Conservation (phyloP, 2,888 invertebrate genomes). For the Allacma fusca region DNA sequence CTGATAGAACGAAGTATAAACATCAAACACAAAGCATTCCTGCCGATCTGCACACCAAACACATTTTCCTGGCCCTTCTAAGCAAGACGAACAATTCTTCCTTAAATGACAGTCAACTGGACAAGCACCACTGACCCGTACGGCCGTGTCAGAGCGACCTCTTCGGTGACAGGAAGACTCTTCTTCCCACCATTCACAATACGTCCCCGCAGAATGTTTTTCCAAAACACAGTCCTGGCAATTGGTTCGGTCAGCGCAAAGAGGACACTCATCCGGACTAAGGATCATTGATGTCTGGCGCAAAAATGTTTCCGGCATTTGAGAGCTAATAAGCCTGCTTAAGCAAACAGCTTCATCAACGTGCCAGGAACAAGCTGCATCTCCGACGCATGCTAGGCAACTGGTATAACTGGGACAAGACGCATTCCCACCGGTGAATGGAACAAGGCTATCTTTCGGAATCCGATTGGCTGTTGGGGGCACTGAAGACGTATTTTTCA, state of each 20-base stretch:
- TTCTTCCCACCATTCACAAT: constrained; percentile 93
- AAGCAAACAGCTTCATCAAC: constrained; percentile 33
- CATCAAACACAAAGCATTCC: constrained; percentile 94
- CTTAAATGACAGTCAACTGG: constrained; percentile 83
- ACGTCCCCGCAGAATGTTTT: too few relatives aligned
- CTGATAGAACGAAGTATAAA: constrained; percentile 92
- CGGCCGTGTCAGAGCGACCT: constrained; percentile 70
- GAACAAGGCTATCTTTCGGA: constrained; percentile 42
- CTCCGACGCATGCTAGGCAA: constrained; percentile 57
- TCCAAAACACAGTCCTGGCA: constrained; percentile 82
- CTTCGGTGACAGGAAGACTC: constrained; percentile 85
- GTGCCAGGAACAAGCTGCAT: constrained; percentile 56
- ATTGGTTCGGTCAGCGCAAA: constrained; percentile 88
- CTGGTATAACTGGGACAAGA: constrained; percentile 34
- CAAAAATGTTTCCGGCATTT: constrained; percentile 25
- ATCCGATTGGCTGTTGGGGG: constrained; percentile 32
- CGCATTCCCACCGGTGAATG: constrained; percentile 18
- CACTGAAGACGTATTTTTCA: constrained; percentile 20
- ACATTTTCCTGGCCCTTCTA: constrained; percentile 85
- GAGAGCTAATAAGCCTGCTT: constrained; percentile 4
- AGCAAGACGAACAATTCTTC: constrained; percentile 79
- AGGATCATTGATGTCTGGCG: constrained; percentile 22
- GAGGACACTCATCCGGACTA: constrained; percentile 79
- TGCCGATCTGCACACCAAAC: constrained; percentile 94
- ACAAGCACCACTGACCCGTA: constrained; percentile 72